Evolutionary conservation across 92 coral and sea anemone genomes (phyloP).

Genomic region (Porites lobata): DNA sequence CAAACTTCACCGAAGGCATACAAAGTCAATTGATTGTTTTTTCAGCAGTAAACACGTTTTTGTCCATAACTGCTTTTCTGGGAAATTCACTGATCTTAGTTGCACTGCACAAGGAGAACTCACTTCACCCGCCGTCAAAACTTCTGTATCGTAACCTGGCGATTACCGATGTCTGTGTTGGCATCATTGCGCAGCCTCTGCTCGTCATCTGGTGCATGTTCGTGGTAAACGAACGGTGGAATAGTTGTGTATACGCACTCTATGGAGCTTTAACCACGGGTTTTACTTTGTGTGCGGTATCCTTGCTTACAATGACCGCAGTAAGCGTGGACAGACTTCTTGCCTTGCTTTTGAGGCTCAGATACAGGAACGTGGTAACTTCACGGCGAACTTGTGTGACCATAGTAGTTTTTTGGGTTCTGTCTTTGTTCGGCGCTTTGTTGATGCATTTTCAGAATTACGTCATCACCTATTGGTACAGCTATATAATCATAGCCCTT

Average conservation of each 20-base stretch:
- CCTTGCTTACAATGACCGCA: not conserved
- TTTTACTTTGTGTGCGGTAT: not conserved
- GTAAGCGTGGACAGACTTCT: not conserved
- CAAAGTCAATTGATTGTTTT: too few species aligned
- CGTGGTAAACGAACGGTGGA: not conserved
- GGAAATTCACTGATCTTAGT: too few species aligned
- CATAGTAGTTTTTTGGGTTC: not conserved
- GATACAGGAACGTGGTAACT: not conserved
- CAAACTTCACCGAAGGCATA: too few species aligned
- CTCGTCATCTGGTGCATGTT: not conserved
- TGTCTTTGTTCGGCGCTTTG: not conserved
- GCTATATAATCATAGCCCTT: not conserved
- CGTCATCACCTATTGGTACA: not conserved
- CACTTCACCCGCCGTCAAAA: conserved; percentile 15
- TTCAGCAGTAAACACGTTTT: too few species aligned
- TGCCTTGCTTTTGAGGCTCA: not conserved
- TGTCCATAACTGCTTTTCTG: too few species aligned
- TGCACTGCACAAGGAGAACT: too few species aligned
- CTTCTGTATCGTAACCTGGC: not conserved
- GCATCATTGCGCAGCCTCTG: not conserved
- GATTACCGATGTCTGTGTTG: conserved; percentile 8
- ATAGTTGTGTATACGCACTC: not conserved
- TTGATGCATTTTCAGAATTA: not conserved
- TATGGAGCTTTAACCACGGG: not conserved
- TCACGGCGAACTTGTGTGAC: not conserved